Evolutionary conservation across 2,113 vertebrate genomes (phyloP), one percentile per base, ranked within the genome.

Genomic region (Phrynosoma blainvillii): DNA sequence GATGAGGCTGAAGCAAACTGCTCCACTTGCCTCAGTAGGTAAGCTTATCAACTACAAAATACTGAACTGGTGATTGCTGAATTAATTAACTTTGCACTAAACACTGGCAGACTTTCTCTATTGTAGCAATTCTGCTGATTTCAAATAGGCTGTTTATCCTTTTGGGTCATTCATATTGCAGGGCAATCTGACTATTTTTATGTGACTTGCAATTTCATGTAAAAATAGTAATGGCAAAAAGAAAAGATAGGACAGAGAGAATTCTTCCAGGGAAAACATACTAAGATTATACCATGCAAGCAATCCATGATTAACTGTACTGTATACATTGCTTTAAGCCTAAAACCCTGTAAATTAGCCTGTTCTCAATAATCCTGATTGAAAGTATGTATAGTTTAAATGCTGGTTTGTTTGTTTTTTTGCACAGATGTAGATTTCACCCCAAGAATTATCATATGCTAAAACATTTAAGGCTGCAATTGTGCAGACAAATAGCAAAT

Each of bases 1-100:
- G 84, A 97, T 98, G 97, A 97, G 98, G 94, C 91, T 96, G 86
- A 98, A 97, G 93, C 94, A 95, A 83, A 94, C 96, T 52, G 93
- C 96, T 71, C 94, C 96, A 0, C 96, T 97, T 74, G 91, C 94
- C 89, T 94, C 96, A 78, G 96, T 96, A 52, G 97, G 98, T 98
- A 97, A 87, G 92, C 75, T 25, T 32, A 40, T 73, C 23, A 79
- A 78, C 40, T 89, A 70, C 82, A 89, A 88, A 66, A 40, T 59
- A 80, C 77, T 14, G 42, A 40, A 10, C 10, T 23, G 52, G 79
- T 47, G 10, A 32, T 52, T 62, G 18, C 79, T 81, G 68, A 75
- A 81, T 84, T 62, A 80, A 84, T 88, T 36, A 79, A 59, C 68
- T 56, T 18, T 25, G 4, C 27, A 56, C 79, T 71, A 42, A 59